These are phyloP conservation scores for Tragelaphus eurycerus DNA, from an alignment of 2,797 vertebrate species.

Conservation along the genomic window DNA sequence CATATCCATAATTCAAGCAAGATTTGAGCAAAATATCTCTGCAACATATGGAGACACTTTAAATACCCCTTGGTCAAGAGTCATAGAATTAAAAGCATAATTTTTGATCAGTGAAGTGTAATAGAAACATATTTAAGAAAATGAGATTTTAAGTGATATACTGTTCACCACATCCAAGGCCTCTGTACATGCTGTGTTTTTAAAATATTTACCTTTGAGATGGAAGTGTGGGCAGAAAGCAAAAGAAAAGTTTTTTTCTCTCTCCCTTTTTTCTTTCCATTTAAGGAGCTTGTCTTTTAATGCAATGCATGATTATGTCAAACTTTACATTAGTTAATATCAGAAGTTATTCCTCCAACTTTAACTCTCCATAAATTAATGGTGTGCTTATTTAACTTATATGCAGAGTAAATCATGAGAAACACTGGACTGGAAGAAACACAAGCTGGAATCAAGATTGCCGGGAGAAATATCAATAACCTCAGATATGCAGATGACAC, in stretches of 20 bases:
- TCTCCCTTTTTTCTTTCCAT: neutral
- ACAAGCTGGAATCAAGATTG: no score
- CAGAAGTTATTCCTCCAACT: neutral
- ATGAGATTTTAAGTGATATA: conserved; percentile 12
- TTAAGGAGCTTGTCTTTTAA: neutral
- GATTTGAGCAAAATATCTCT: conserved; percentile 39
- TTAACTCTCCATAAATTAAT: no score
- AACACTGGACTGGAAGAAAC: no score
- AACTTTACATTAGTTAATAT: neutral
- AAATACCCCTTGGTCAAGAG: conserved; percentile 32
- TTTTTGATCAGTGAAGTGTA: conserved; percentile 28
- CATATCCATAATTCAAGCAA: conserved; percentile 36
- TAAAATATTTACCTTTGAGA: neutral
- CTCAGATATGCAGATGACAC: no score
- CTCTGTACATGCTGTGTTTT: neutral
- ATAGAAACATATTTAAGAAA: conserved; percentile 29
- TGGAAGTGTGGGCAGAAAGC: neutral
- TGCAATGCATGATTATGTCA: neutral
- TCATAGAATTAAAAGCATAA: conserved; percentile 37
- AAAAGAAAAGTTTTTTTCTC: neutral
- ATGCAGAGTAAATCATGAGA: no score
- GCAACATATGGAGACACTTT: conserved; percentile 7
- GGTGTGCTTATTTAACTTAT: no score
- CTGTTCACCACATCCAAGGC: neutral
- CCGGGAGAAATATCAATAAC: no score